Percentiles rank a stretch among this genome's conserved stretches.
phyloP scores from a whole-genome alignment of 2,113 vertebrate genomes.

The Saimiri boliviensis region DNA sequence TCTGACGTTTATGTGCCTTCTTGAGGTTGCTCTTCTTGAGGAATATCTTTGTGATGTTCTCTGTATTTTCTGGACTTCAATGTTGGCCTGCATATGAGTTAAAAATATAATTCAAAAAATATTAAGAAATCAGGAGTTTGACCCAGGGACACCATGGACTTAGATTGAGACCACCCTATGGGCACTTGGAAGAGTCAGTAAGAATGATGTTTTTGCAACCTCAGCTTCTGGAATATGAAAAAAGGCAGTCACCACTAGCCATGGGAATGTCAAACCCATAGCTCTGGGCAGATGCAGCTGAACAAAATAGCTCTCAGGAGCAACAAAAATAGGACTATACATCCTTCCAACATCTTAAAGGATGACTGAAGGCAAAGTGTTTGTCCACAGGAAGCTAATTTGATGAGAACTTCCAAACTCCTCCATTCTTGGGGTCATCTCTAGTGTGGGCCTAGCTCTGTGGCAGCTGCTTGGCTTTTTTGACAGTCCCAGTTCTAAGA shows the following conservation, averaged over 20 bases:
- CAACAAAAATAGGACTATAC: neutral
- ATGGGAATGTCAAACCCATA: neutral
- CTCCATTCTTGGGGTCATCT: neutral
- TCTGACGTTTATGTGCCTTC: no score
- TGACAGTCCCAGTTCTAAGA: conserved; percentile 11
- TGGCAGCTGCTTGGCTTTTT: neutral
- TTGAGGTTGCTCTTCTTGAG: no score
- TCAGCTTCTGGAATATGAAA: neutral
- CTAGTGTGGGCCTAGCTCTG: neutral
- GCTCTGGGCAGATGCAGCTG: neutral
- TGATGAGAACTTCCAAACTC: neutral
- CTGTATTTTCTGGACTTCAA: no score
- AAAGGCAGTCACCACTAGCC: neutral
- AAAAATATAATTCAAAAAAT: neutral
- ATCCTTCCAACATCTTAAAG: neutral
- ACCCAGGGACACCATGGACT: no score
- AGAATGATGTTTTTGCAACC: neutral
- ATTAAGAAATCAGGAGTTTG: neutral
- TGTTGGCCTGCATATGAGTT: neutral
- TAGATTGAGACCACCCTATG: neutral
- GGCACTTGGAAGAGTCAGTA: neutral
- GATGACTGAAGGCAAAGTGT: neutral
- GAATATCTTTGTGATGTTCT: no score
- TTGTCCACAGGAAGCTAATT: neutral
- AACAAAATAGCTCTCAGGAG: neutral